Evolutionary conservation across 2,888 invertebrate genomes (phyloP), one percentile per base, ranked within the genome.

Genomic region (Trissonchulus latispiculum): DNA sequence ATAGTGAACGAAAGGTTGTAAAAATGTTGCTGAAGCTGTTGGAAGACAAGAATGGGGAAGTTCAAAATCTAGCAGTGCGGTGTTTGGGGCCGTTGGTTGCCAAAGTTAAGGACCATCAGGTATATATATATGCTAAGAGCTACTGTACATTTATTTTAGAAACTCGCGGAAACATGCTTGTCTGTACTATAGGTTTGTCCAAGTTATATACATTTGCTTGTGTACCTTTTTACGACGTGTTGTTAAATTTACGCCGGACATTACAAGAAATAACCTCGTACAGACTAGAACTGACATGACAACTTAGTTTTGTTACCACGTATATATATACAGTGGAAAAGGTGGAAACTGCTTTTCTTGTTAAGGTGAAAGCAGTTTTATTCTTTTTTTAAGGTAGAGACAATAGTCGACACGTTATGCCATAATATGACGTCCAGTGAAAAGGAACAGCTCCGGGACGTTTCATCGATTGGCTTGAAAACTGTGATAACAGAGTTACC

Each of bases 21-120:
- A 90, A 92, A 84, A 96, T 96, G 93, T 87, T 99, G 70, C 87
- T 99, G 35, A 91, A 92, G 81, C 86, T 99, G 75, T 87, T 99
- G 67, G 96, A 96, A 85, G 97, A 97, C 83, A 96, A 96, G 84
- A 99, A 97, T 85, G 97, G 97, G 1, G 99, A 99, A 88, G 99
- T 99, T 75, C 99, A 99, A 86, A 99, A 99, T 87, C 88, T 99
- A 82, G 97, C 99, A 77, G 99, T 99, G 0, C 96, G 96, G 88
- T 99, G 95, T 84, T 88, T 99, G 81, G 97, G 96, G 0, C 95
- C 96, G 23, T 86, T 99, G 80, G 95, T 97, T 29, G 95, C 94
- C 84, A 96, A 96, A 88, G 95, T 97, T 1, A 96, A 96, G 83
- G 95, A 96, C 83, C 91, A 90, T 81, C 96, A 96, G 75, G 78